Percentiles rank a stretch among this genome's conserved stretches.
Evolutionary conservation across 1,140 invertebrate genomes (phyloP).

Genomic region (Drosophila subpulchrella): DNA sequence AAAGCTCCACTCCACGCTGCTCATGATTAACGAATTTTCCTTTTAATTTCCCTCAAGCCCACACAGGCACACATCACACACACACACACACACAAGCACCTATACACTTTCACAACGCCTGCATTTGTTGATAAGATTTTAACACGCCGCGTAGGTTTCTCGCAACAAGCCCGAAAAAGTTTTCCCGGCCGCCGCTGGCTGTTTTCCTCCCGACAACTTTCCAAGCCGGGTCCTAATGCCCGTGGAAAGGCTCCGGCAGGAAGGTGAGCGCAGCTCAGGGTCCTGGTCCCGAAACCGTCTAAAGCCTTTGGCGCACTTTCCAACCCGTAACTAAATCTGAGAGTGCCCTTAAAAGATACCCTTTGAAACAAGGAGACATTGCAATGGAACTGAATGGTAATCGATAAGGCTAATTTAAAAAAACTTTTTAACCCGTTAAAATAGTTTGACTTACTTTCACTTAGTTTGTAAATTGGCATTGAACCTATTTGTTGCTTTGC

Average conservation of each 20-base stretch:
- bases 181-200: slow-evolving; percentile 49
- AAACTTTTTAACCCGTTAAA: neutral
- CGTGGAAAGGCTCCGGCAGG: slow-evolving; percentile 33
- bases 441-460: neutral
- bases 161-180: slow-evolving; percentile 67
- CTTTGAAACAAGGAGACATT: neutral
- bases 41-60: slow-evolving; percentile 71
- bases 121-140: slow-evolving; percentile 77
- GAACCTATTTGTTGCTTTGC: too few species aligned
- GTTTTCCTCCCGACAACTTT: slow-evolving; percentile 48
- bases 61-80: slow-evolving; percentile 31
- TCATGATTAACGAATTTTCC: slow-evolving; percentile 79
- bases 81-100: slow-evolving; percentile 9
- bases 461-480: too few species aligned
- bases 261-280: slow-evolving; percentile 24
- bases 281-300: slow-evolving; percentile 26
- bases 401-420: neutral
- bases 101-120: too few species aligned
- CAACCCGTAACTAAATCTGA: slow-evolving; percentile 15
- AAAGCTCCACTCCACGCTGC: slow-evolving; percentile 31
- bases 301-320: slow-evolving; percentile 61
- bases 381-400: neutral
- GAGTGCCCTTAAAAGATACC: neutral
- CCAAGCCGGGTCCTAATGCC: slow-evolving; percentile 46
- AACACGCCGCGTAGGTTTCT: slow-evolving; percentile 74